These are phyloP conservation scores for Calephelis perditalis DNA, from an alignment of 2,888 invertebrate genomes.

Conservation along the genomic window DNA sequence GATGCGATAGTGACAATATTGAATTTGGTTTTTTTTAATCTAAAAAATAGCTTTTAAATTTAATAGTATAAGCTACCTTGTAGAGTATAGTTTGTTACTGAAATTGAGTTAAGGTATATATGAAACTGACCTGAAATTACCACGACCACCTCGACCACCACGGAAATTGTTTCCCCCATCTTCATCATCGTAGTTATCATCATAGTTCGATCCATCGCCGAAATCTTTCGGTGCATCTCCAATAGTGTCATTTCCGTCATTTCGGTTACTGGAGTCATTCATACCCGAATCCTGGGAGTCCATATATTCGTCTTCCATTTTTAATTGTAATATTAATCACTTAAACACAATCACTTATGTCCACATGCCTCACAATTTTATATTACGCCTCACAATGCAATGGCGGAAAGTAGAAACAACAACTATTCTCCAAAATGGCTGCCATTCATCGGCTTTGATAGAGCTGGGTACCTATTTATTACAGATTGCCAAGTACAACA, in stretches of 20 bases:
- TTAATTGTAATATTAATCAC: slow-evolving; percentile 32
- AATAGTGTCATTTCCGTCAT: slow-evolving; percentile 38
- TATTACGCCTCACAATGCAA: slow-evolving; percentile 34
- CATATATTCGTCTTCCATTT: slow-evolving; percentile 67
- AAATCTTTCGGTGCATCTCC: slow-evolving; percentile 58
- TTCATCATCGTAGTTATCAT: slow-evolving; percentile 63
- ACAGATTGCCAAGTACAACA: too few relatives aligned
- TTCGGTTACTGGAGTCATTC: slow-evolving; percentile 42
- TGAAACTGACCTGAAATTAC: slow-evolving; percentile 56
- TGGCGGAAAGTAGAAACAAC: slow-evolving; percentile 51
- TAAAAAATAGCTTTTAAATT: too few relatives aligned
- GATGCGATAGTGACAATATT: too few relatives aligned
- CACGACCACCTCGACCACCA: slow-evolving; percentile 60
- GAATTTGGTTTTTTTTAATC: too few relatives aligned
- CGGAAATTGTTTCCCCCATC: slow-evolving; percentile 55
- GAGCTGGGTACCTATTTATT: too few relatives aligned
- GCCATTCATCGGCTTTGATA: slow-evolving; percentile 35
- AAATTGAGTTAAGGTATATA: not conserved
- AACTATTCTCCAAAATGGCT: slow-evolving; percentile 50
- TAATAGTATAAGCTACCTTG: too few relatives aligned
- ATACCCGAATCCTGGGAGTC: slow-evolving; percentile 53
- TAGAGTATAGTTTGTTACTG: not conserved
- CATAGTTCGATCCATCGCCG: slow-evolving; percentile 49
- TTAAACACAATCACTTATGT: slow-evolving; percentile 44
- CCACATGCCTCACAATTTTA: slow-evolving; percentile 50